Evolutionary conservation across 2,888 invertebrate species (phyloP), one percentile per base, ranked within the genome.

Genomic region (Nomada goodeniana): DNA sequence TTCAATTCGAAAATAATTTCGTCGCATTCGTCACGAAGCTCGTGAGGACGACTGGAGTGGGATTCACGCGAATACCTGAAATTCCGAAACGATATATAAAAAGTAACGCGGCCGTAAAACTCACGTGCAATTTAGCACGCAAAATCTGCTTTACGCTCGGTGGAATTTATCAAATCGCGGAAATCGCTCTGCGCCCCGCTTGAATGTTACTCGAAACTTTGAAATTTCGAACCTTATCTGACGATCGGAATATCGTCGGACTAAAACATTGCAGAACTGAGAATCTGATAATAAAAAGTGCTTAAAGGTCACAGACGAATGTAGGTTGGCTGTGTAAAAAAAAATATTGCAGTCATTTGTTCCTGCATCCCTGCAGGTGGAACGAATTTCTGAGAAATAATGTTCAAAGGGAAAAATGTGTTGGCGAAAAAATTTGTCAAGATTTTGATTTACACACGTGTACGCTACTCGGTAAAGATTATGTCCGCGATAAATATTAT

Each of bases 231-330:
- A 3, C 29, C 65, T 76, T 50, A 52, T 50, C 50, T 13, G 15
- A 2, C 18, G 15, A 65, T 72, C 52, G 52, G 10, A 26, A 44
- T 26, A 15, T 26, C 50, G 47, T n/a, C 23, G 20, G n/a, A 3
- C 11, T 13, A 23, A 36, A 64, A 20, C 44, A 36, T 15, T n/a
- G 71, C n/a, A 42, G 36, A 26, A 36, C 29, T n/a, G 13, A 13
- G 18, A 50, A 71, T 71, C 76, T 50, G 76, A 64, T 57, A 57
- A 26, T 55, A 71, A 29, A 9, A 55, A 70, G n/a, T 50, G 47
- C 18, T n/a, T 15, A 29, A 65, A 72, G 64, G 53, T 76, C 76
- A 11, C n/a, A 20, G 52, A 23, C 15, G 36, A 36, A 76, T 59
- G 50, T 72, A 52, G 64, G 72, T 53, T 59, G 29, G 11, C 53